Evolutionary conservation across 2,797 vertebrate genomes (phyloP).

Genomic region (Mionectes olivaceus): DNA sequence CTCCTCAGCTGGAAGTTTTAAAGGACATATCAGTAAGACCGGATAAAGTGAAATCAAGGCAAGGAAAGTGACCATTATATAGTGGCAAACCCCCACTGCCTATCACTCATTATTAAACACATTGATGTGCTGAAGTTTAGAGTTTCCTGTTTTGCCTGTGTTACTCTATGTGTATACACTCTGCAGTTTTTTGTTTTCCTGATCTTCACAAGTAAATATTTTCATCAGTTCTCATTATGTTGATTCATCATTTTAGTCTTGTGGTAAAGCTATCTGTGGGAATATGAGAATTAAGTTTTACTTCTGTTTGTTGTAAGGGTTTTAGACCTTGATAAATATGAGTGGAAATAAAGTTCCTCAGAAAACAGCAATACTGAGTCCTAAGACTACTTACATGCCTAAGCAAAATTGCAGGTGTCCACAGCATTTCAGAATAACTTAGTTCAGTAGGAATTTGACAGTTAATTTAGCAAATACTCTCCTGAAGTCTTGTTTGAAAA

Average conservation of each 20-base stretch:
- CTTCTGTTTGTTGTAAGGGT: not conserved
- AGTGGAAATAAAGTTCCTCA: not conserved
- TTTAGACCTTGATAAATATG: not conserved
- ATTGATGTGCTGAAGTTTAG: not conserved
- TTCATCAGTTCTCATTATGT: not conserved
- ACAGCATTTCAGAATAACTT: not conserved
- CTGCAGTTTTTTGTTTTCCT: not conserved
- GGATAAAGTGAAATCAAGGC: not conserved
- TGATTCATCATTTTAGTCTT: not conserved
- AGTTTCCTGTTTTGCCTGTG: not conserved
- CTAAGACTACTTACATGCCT: not conserved
- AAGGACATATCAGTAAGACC: not conserved
- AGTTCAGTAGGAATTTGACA: not conserved
- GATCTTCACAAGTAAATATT: not conserved
- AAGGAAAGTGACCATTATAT: not conserved
- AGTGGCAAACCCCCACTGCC: not conserved
- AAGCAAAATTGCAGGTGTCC: not conserved
- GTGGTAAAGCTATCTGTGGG: not conserved
- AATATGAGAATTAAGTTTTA: not conserved
- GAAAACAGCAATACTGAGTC: not conserved
- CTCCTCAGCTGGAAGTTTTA: not conserved
- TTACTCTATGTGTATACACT: fast-evolving
- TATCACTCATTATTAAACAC: not conserved
- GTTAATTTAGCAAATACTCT: not conserved
- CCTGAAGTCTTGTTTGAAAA: not conserved